Base-by-base conservation (phyloP, 1,140 invertebrate species). In the Cryptotermes secundus region DNA sequence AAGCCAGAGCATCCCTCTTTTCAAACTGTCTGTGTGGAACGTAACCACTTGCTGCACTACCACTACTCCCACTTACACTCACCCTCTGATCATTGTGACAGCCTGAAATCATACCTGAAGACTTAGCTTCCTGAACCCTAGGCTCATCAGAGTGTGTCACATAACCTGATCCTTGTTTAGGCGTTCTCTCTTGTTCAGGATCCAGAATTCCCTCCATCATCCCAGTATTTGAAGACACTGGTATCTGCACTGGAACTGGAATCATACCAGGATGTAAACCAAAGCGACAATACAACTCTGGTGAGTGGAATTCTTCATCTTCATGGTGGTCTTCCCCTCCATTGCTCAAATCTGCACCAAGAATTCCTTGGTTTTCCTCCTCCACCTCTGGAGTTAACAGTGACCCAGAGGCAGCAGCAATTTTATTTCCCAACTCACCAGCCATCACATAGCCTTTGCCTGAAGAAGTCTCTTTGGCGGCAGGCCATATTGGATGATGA, bases 1-100 rank as follows among this genome's bases (percentile, higher is more conserved):
- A n/a, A 14, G 80, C 53, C 35, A 80, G 72, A 42, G 72, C 24
- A 80, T 80, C 49, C 36, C 35, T 84, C 31, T 84, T 59, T n/a
- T 84, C 79, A 22, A 84, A 80, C 72, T 81, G 72, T 80, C 79
- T 81, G 79, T 84, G 83, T 24, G 83, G 83, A 34, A 84, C 83
- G 38, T 84, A 84, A 65, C 83, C 83, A 19, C 22, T 45, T 49
- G 42, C 49, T 22, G 36, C 81, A 38, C 12, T 24, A 49, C 45
- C 45, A 49, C 45, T 49, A 19, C 45, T 3, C 45, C 45, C 19
- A 72, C 45, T 35, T 22, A 34, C 53, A 59, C 34, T 22, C 9
- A 14, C 82, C 53, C 82, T 83, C 16, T 19, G n/a, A 82, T 24
- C 31, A 16, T 82, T 24, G 31, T 19, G 26, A 31, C 35, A 16